Evolutionary conservation across 1,140 invertebrate genomes (phyloP), one percentile per base, ranked within the genome.

Genomic region (Macrosteles quadrilineatus): DNA sequence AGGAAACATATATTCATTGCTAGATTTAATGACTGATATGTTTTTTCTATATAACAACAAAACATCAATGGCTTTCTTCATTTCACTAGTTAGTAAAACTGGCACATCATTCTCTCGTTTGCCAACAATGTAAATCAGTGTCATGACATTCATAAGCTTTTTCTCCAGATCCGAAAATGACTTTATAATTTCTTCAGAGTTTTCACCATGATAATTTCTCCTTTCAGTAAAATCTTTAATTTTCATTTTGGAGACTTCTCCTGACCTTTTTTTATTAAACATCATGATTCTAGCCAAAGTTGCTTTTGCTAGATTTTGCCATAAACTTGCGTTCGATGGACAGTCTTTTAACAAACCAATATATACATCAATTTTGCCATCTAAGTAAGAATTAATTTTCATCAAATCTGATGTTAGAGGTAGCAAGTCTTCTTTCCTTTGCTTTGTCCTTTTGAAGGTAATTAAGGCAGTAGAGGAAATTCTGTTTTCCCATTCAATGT

Each of bases 251-350:
- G 47, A 4, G 4, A 25, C 23, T 53, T 53, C 47, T 19, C 47
- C 47, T 53, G n/a, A 53, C n/a, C 47, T 53, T 53, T 25, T 43
- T 53, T 53, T 53, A 53, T 53, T 53, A 19, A 53, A 53, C 3
- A 53, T 25, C 3, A 25, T 25, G 23, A 53, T n/a, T 19, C 47
- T 53, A 19, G n/a, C 4, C 6, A 53, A 25, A 53, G n/a, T 19
- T n/a, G 23, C 6, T 53, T 53, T 25, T 53, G 47, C 17, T 53
- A 53, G n/a, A 3, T 19, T 53, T 25, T 6, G 17, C 47, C 47
- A 19, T n/a, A 25, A 9, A 53, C 6, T 19, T 53, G 3, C n/a
- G 23, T 19, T 25, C 3, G 4, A 6, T 53, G 47, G 47, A 25
- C n/a, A 4, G 3, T 53, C 23, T n/a, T 6, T 4, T 19, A 53